A percentile compares a stretch with the other conserved stretches of the same genome.
These are phyloP conservation scores for Orthonevra nobilis DNA, from an alignment of 2,888 invertebrate genomes.

Conservation along the genomic window DNA sequence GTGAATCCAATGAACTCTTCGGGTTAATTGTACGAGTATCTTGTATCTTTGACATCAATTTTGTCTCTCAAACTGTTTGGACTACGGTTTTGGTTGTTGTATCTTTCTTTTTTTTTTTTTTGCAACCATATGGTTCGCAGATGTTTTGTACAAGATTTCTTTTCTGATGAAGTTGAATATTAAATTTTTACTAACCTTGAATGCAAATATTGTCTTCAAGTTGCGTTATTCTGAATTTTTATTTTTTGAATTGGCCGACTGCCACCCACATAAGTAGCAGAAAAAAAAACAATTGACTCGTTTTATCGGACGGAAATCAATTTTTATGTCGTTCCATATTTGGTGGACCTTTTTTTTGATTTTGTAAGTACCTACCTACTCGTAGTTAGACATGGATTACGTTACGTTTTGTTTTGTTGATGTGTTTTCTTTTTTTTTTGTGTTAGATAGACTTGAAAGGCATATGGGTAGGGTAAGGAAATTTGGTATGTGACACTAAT, in stretches of 20 bases:
- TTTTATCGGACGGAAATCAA: constrained; percentile 45
- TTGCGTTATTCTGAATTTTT: too few species aligned
- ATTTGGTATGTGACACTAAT: constrained; percentile 54
- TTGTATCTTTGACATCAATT: too few species aligned
- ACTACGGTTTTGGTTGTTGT: too few species aligned
- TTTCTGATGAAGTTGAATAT: constrained; percentile 22
- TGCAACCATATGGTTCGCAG: constrained; percentile 18
- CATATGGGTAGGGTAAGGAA: constrained; percentile 28
- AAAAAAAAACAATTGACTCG: not conserved
- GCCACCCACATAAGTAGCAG: constrained; percentile 4
- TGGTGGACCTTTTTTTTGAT: constrained; percentile 31
- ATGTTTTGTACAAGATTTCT: too few species aligned
- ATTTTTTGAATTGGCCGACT: constrained; percentile 15
- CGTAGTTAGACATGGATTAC: constrained; percentile 15
- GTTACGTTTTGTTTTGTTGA: constrained; percentile 10
- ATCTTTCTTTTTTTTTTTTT: too few species aligned
- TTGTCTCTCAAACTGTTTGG: too few species aligned
- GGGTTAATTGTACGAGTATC: too few species aligned
- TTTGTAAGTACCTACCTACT: not conserved
- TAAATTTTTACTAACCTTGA: constrained; percentile 50
- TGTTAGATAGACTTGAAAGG: constrained; percentile 14
- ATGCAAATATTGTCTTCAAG: constrained; percentile 10
- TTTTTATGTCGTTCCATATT: constrained; percentile 36
- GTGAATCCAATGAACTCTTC: too few species aligned
- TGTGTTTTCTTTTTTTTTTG: not conserved